Evolutionary conservation across 2,113 vertebrate genomes (phyloP).

Genomic region (Pseudorhombus dupliciocellatus): DNA sequence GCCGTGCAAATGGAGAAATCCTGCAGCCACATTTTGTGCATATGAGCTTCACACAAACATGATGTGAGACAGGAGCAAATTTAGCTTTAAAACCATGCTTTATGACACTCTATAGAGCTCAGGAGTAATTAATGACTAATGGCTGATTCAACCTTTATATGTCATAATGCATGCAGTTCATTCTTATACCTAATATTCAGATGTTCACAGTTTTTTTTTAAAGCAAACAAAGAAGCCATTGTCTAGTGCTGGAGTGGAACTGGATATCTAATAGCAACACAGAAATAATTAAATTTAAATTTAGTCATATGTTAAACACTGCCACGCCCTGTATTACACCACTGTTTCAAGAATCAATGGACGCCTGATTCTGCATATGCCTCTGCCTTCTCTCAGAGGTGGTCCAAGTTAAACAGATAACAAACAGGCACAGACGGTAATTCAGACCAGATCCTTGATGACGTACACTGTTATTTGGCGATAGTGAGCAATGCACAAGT

Average conservation of each 20-base stretch:
- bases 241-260: neutral
- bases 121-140: neutral
- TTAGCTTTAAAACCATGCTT: too few relatives aligned
- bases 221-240: constrained; percentile 10
- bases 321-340: neutral
- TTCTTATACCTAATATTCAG: neutral
- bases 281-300: constrained; percentile 8
- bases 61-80: neutral
- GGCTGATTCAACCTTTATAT: neutral
- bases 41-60: neutral
- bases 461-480: constrained; percentile 19
- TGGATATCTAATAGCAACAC: constrained; percentile 1
- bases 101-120: neutral
- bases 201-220: neutral
- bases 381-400: constrained; percentile 3
- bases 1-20: neutral
- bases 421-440: constrained; percentile 15
- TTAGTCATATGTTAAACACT: neutral
- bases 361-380: neutral
- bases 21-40: neutral
- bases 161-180: too few relatives aligned
- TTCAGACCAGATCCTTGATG: constrained; percentile 33
- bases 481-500: neutral
- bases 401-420: constrained; percentile 14
- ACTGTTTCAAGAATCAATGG: constrained; percentile 9